Conservation (phyloP, 2,888 invertebrate genomes). For the Helobdella robusta region DNA sequence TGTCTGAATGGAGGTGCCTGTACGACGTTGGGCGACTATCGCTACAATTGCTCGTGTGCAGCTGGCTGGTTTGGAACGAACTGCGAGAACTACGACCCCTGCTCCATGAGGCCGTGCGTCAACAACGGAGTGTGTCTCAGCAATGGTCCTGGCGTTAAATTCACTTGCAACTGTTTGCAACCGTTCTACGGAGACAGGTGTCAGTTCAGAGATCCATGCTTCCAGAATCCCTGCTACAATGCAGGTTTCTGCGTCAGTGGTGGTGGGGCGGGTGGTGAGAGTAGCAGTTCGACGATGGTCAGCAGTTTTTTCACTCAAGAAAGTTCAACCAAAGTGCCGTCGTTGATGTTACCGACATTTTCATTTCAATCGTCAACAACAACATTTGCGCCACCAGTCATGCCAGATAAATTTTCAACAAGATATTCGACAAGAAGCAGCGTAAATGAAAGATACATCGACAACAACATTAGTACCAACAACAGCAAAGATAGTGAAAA, state of each 20-base stretch:
- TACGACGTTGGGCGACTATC: constrained; percentile 22
- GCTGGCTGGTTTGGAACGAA: constrained; percentile 44
- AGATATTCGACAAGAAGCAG: too few species aligned
- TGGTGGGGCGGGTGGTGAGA: too few species aligned
- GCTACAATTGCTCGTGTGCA: constrained; percentile 28
- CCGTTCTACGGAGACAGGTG: constrained; percentile 33
- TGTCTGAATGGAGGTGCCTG: constrained; percentile 30
- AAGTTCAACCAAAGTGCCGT: too few species aligned
- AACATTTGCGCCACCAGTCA: too few species aligned
- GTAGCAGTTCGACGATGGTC: too few species aligned
- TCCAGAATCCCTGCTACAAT: constrained; percentile 33
- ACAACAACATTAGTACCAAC: too few species aligned
- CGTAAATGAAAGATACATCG: too few species aligned
- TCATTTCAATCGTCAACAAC: too few species aligned
- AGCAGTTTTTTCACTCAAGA: too few species aligned
- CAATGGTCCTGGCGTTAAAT: constrained; percentile 26
- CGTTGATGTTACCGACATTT: too few species aligned
- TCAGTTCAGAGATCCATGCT: constrained; percentile 31
- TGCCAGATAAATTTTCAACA: too few species aligned
- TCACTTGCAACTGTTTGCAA: constrained; percentile 27
- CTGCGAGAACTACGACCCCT: constrained; percentile 51
- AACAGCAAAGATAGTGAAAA: too few species aligned
- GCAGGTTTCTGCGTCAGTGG: constrained; percentile 30
- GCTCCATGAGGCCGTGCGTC: constrained; percentile 29
- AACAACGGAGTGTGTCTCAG: constrained; percentile 29